Conservation (phyloP, 2,797 vertebrate species). For the Phataginus tetradactyla region DNA sequence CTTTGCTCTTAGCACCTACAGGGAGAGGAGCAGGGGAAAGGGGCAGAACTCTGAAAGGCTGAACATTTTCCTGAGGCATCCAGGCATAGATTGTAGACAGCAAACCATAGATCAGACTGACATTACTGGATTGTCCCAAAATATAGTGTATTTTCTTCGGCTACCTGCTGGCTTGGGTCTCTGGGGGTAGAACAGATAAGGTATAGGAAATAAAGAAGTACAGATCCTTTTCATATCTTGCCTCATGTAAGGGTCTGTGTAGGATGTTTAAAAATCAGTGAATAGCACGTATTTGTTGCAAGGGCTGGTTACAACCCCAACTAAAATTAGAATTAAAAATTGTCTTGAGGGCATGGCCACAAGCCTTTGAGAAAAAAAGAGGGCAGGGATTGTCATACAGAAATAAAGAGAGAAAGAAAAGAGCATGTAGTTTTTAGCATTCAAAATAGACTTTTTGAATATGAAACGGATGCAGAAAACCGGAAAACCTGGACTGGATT, state of each 20-base stretch:
- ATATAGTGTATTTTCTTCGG: neutral
- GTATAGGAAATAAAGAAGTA: neutral
- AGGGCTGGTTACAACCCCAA: neutral
- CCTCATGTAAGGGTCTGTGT: neutral
- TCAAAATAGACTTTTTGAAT: neutral
- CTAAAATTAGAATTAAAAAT: slow-evolving; percentile 32
- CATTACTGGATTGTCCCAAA: neutral
- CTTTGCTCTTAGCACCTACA: neutral
- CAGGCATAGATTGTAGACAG: neutral
- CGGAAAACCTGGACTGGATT: no score
- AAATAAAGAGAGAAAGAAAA: slow-evolving; percentile 15
- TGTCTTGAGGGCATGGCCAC: neutral
- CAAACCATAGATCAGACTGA: neutral
- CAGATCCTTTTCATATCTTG: neutral
- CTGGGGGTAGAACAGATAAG: neutral
- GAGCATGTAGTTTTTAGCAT: neutral
- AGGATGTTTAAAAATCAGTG: neutral
- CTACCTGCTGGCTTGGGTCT: neutral
- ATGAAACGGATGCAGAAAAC: neutral
- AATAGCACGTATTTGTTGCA: neutral
- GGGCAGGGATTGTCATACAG: neutral
- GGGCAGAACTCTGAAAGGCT: neutral
- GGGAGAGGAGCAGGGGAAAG: neutral
- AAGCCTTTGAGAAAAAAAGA: neutral
- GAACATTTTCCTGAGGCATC: neutral